phyloP scores from a whole-genome alignment of 2,797 vertebrate species.

The Poliocrania exsul region DNA sequence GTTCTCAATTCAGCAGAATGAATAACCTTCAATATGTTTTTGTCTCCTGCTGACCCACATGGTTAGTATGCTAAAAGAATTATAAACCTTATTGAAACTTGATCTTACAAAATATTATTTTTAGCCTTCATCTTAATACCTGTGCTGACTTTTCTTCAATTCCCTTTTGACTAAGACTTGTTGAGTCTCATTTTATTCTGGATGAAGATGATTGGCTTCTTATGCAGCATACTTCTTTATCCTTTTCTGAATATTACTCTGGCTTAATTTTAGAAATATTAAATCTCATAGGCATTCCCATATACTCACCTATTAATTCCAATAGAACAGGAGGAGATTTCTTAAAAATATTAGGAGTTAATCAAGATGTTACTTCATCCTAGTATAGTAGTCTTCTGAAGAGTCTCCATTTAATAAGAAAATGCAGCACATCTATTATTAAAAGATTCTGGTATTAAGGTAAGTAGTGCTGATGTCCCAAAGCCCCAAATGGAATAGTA shows the following conservation, averaged over 20 bases:
- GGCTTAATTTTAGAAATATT: background rate
- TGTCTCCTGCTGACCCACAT: slow-evolving; percentile 26
- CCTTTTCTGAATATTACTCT: background rate
- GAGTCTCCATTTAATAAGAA: background rate
- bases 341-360: background rate
- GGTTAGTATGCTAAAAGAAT: slow-evolving; percentile 51
- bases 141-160: background rate
- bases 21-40: slow-evolving; percentile 26
- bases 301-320: background rate
- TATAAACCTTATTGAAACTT: slow-evolving; percentile 51
- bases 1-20: slow-evolving; percentile 1
- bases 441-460: background rate
- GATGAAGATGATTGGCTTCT: background rate
- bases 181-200: background rate
- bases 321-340: background rate
- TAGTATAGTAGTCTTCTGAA: background rate
- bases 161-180: slow-evolving; percentile 18
- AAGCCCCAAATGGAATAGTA: background rate
- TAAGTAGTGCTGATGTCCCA: background rate
- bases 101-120: background rate
- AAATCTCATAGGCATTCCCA: background rate
- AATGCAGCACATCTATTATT: background rate
- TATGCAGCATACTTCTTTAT: background rate
- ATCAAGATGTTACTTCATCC: background rate
- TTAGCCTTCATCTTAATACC: background rate